Evolutionary conservation across 2,113 vertebrate species (phyloP).

Genomic region (Merops nubicus): DNA sequence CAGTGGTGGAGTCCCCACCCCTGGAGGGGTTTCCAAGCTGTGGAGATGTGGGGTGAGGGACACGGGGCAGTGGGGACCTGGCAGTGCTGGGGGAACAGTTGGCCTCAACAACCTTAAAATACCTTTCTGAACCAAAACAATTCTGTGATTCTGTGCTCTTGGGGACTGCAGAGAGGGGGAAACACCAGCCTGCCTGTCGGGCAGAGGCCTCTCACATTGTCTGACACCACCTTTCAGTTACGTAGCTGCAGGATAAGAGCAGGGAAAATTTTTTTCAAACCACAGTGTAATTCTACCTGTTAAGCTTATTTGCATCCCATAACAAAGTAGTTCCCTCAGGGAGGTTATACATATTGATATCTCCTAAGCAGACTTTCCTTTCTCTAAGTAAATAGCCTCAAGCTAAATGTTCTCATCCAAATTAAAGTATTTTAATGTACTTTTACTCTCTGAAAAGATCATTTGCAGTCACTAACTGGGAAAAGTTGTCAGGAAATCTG

Average conservation of each 20-base stretch:
- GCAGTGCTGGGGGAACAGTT: no score
- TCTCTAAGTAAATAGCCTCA: slow-evolving; percentile 8
- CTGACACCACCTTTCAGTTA: background rate
- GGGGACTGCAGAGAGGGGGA: background rate
- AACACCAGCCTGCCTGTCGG: background rate
- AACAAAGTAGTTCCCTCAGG: background rate
- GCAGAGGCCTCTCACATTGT: background rate
- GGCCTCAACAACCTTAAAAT: no score
- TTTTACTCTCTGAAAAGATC: background rate
- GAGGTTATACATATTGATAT: slow-evolving; percentile 35
- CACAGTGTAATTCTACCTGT: background rate
- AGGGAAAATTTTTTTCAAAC: background rate
- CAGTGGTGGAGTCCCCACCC: no score
- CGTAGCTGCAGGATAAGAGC: background rate
- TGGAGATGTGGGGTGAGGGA: no score
- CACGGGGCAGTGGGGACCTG: no score
- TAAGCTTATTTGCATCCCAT: background rate
- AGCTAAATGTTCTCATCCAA: background rate
- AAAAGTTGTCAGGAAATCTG: background rate
- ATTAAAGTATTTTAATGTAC: background rate
- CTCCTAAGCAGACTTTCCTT: background rate
- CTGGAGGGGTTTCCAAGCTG: no score
- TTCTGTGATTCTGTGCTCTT: no score
- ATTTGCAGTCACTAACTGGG: background rate
- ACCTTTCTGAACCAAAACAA: no score